Evolutionary conservation across 2,797 vertebrate genomes (phyloP), one percentile per base, ranked within the genome.

Genomic region (Chloroceryle amazona): DNA sequence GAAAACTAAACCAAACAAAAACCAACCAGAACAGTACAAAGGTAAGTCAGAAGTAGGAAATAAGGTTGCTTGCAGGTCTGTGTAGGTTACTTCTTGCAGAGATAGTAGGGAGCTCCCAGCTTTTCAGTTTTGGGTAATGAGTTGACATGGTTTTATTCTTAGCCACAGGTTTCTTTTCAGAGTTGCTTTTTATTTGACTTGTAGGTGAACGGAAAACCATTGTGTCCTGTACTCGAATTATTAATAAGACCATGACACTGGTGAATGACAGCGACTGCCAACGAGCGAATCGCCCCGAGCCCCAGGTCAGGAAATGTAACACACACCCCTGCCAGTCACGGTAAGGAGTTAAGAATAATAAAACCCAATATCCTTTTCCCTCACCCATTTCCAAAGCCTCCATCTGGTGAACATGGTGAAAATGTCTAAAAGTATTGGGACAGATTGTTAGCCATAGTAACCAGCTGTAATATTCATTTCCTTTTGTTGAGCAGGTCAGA

Each of bases 241-340:
- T 99, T 62, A 99, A 99, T 97, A 99, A 99, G 98, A 99, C 98
- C 65, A 99, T 99, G 97, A 98, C 98, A 6, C 91, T 98, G 86
- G 99, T 99, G 89, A 99, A 99, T 9, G 97, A 99, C 68, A 99
- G 98, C 73, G 98, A 98, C 97, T 99, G 99, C 95, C 98, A 98
- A 25, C 97, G 97, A 29, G 98, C 98, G 73, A 99, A 98, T 92
- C 98, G 98, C 29, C 99, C 99, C 0, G 98, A 97, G 55, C 98
- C 99, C 35, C 99, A 99, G 97, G 96, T 99, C 85, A 98, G 99
- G 75, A 98, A 79, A 72, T 99, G 99, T 98, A 99, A 99, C 97
- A 92, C 97, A n/a, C 99, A 99, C 90, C 98, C 98, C 42, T 99
- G 99, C 97, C 99, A 99, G 95, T 99, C 99, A 97, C 97, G 99